A percentile compares a stretch with the other conserved stretches of the same genome.
Evolutionary conservation across 2,797 vertebrate genomes (phyloP).

Genomic region (Acanthurus leucopareius): DNA sequence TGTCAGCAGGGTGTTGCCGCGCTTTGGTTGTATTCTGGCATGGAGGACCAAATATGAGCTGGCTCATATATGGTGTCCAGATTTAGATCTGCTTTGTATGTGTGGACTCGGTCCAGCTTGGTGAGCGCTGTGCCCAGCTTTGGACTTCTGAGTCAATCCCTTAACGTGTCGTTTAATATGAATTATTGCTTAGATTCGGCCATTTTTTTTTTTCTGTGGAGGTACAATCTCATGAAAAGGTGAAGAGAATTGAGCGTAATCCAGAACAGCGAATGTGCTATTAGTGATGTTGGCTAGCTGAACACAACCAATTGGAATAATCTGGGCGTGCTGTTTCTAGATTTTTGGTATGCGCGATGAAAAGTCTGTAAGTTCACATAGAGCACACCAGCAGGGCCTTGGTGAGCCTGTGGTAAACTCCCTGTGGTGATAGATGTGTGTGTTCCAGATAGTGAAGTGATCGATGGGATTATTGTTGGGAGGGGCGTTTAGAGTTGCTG

Average conservation of each 20-base stretch:
- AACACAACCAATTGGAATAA: background rate
- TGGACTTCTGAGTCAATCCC: too few species aligned
- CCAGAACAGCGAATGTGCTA: background rate
- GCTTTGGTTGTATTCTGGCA: too few species aligned
- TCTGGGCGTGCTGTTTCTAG: background rate
- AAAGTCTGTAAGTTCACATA: slow-evolving; percentile 20
- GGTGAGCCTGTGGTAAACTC: slow-evolving; percentile 47
- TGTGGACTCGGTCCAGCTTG: too few species aligned
- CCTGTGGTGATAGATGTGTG: slow-evolving; percentile 68
- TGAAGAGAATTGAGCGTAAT: background rate
- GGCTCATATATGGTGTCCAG: too few species aligned
- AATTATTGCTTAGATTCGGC: too few species aligned
- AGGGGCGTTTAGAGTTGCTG: slow-evolving; percentile 61
- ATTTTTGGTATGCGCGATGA: slow-evolving; percentile 2
- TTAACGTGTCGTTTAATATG: too few species aligned
- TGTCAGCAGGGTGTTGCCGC: too few species aligned
- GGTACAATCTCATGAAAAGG: too few species aligned
- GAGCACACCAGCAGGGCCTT: slow-evolving; percentile 33
- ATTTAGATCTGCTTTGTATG: too few species aligned
- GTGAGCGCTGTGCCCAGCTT: too few species aligned
- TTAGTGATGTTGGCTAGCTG: background rate
- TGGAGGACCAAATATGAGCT: too few species aligned
- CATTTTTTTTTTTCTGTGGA: too few species aligned
- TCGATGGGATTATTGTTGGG: slow-evolving; percentile 74
- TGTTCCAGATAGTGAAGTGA: slow-evolving; percentile 67